Base-by-base conservation (phyloP, 2,888 invertebrate genomes). In the Gonocerus acuteangulatus region DNA sequence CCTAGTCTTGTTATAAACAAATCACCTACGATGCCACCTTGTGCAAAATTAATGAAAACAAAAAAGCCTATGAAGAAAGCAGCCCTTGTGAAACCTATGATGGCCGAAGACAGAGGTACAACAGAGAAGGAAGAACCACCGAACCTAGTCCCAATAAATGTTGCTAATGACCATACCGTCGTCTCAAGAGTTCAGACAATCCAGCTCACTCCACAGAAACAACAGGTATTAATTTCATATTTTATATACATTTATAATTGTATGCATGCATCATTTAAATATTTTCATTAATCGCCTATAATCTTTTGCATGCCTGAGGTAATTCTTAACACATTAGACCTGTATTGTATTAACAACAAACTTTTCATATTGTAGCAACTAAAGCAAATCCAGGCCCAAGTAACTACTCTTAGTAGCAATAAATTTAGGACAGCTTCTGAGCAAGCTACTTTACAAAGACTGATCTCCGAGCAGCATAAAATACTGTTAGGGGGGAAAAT, bases 181-280 rank as follows among this genome's bases (percentile, higher is more conserved):
- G 60, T 77, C 16, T 83, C 84, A 64, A 77, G 83, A 64, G 82
- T 86, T 58, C 86, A 85, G 70, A 85, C 85, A 9, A 86, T 87
- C 67, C 86, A 86, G 69, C 73, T 87, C 51, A 85, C 85, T 15
- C 82, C 84, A 11, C 85, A 86, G 69, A 86, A 86, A 70, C 86
- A 87, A 71, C 82, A 82, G 71, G 76, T 82, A 68, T 71, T 21
- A 22, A 4, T n/a, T 39, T 39, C 15, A 9, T 4, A 39, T 9
- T 15, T 15, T 39, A 27, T 27, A n/a, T 11, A 32, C 32, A 32
- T 9, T 11, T 32, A 6, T 32, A 9, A 32, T n/a, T 39, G 4
- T n/a, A 39, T 39, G 39, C 39, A 39, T 39, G n/a, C 4, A 9
- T 39, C 7, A 9, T 39, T 39, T 39, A n/a, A 32, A 9, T 39